Base-by-base conservation (phyloP, 2,888 invertebrate species). In the Hybos culiciformis region DNA sequence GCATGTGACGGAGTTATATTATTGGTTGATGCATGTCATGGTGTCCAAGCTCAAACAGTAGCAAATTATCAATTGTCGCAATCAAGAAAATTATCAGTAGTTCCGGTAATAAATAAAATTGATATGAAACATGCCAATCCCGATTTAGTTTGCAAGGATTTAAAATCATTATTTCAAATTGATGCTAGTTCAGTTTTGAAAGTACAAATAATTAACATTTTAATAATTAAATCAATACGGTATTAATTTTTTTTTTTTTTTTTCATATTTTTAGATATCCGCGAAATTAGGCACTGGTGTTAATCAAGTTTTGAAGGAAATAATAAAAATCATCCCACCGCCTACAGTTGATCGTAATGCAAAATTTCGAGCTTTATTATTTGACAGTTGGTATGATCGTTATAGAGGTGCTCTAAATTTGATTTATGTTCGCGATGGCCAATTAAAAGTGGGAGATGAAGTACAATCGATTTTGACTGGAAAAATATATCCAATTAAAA, bases 91-190 rank as follows among this genome's bases (percentile, higher is more conserved):
- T 67, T 96, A 41, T 67, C 73, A 2, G 81, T 97, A 45, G 79
- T 97, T 56, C 94, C 97, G 1, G 91, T 92, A 1, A 70, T 98
- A 26, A 98, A 97, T 67, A 98, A 98, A 72, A 90, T 97, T 44
- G 97, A 98, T 63, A 71, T 97, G 42, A 88, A 90, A 53, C 77
- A 84, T 63, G 93, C 94, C 0, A 70, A 92, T 59, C 90, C 94
- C 5, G 84, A 87, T 0, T 73, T 73, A 54, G 90, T 92, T 0
- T 74, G 77, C 50, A 68, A 73, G 32, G 94, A 97, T 60, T 61
- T 97, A 48, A 67, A 82, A 43, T 73, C 74, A 2, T 63, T 96
- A 14, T 96, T 97, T 65, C 82, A 81, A 51, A 83, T 96, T 48
- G 74, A 83, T 0, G 70, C 78, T 3, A 62, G 73, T 1, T 74